These are phyloP conservation scores for Lepisosteus oculatus DNA, from an alignment of 2,113 vertebrate genomes.

Conservation along the genomic window DNA sequence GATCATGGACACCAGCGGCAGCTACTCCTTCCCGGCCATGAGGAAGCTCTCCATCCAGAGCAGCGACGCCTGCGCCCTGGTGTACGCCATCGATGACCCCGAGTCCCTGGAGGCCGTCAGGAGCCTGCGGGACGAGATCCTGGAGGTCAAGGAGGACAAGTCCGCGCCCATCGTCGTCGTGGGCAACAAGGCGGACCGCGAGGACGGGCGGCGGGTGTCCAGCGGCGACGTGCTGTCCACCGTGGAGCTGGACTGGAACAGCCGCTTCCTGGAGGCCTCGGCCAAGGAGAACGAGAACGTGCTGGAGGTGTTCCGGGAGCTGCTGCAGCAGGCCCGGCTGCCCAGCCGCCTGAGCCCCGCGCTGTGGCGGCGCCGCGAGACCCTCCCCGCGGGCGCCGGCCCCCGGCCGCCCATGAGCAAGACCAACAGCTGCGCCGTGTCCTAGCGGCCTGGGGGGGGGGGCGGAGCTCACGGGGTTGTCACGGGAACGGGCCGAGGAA, in stretches of 20 bases:
- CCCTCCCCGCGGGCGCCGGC: slow-evolving; percentile 71
- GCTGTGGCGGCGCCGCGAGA: slow-evolving; percentile 77
- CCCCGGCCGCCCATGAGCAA: slow-evolving; percentile 86
- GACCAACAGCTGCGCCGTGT: slow-evolving; percentile 84
- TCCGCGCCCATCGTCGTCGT: slow-evolving; percentile 82
- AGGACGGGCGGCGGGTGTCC: slow-evolving; percentile 60
- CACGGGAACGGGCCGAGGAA: too few species aligned
- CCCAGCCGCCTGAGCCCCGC: slow-evolving; percentile 78
- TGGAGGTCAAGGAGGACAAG: slow-evolving; percentile 86
- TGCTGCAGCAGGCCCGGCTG: slow-evolving; percentile 78
- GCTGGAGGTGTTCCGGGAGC: slow-evolving; percentile 81
- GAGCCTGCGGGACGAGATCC: slow-evolving; percentile 80
- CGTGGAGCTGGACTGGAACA: slow-evolving; percentile 88
- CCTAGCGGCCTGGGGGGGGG: slow-evolving; percentile 47
- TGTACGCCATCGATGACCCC: slow-evolving; percentile 79
- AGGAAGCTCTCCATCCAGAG: slow-evolving; percentile 86
- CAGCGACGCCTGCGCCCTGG: slow-evolving; percentile 83
- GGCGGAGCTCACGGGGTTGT: background rate
- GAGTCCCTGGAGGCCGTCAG: slow-evolving; percentile 80
- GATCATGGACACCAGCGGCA: slow-evolving; percentile 87
- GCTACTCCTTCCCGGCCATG: slow-evolving; percentile 91
- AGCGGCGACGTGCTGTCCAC: slow-evolving; percentile 68
- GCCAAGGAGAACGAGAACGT: slow-evolving; percentile 85
- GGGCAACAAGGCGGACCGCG: slow-evolving; percentile 79
- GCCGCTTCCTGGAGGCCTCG: slow-evolving; percentile 79